Conservation (phyloP, 2,113 vertebrate species). For the Ellobius talpinus region DNA sequence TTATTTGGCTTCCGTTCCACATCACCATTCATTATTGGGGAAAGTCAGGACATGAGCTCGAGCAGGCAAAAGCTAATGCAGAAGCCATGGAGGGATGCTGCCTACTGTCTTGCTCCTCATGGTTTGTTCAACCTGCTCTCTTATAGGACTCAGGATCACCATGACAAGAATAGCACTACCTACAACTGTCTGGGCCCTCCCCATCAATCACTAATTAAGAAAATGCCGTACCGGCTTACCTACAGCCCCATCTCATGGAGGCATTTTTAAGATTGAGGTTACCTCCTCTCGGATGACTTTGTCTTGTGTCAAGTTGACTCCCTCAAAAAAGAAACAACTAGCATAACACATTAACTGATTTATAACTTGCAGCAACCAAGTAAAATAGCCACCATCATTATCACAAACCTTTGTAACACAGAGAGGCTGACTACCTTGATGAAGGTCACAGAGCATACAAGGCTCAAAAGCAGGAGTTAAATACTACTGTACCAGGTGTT, state of each 20-base stretch:
- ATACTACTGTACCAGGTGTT: accelerated
- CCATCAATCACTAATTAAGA: not conserved
- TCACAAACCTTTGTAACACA: not conserved
- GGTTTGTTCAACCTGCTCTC: not conserved
- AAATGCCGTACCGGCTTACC: not conserved
- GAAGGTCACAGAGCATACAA: not conserved
- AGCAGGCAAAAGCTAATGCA: not conserved
- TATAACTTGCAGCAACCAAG: not conserved
- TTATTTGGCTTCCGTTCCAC: not conserved
- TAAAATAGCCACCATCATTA: not conserved
- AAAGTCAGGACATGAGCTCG: not conserved
- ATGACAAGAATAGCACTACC: not conserved
- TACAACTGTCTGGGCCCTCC: not conserved
- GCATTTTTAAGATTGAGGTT: not conserved
- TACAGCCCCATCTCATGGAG: not conserved
- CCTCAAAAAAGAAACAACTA: not conserved
- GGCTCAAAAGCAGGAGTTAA: slow-evolving; percentile 47
- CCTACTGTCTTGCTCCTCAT: not conserved
- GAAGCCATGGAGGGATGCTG: not conserved
- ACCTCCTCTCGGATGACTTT: not conserved
- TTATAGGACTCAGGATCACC: not conserved
- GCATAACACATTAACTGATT: not conserved
- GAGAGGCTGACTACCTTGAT: not conserved
- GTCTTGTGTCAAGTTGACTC: not conserved
- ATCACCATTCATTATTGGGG: not conserved